Conservation (phyloP, 2,888 invertebrate genomes). For the Gastracanthus pulcherrimus region DNA sequence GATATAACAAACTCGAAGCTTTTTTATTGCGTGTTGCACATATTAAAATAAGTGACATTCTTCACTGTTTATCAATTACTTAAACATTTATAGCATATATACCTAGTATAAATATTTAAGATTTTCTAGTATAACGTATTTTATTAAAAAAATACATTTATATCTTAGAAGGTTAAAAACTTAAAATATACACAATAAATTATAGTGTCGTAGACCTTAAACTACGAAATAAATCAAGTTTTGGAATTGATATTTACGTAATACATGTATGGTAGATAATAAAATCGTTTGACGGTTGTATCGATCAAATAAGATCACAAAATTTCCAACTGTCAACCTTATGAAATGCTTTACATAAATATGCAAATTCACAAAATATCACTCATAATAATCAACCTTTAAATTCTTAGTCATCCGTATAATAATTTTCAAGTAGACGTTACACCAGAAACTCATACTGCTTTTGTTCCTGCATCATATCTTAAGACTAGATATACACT, state of each 20-base stretch:
- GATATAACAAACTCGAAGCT: neutral
- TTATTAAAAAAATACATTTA: too few relatives aligned
- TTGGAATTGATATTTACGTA: slow-evolving; percentile 18
- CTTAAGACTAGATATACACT: neutral
- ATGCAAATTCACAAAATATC: slow-evolving; percentile 15
- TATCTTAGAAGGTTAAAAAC: too few relatives aligned
- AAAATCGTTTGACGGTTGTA: slow-evolving; percentile 13
- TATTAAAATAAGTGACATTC: too few relatives aligned
- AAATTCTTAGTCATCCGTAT: neutral
- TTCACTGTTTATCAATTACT: too few relatives aligned
- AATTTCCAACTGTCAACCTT: neutral
- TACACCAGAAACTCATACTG: neutral
- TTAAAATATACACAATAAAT: neutral
- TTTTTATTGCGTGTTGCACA: neutral
- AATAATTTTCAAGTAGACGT: neutral
- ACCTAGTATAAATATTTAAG: too few relatives aligned
- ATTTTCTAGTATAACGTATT: too few relatives aligned
- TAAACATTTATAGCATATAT: too few relatives aligned
- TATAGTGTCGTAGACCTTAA: neutral
- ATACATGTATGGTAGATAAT: neutral
- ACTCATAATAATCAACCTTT: neutral
- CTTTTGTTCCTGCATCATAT: neutral
- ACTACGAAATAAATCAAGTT: slow-evolving; percentile 1
- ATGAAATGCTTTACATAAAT: slow-evolving; percentile 26
- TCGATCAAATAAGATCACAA: slow-evolving; percentile 1